A percentile compares a stretch with the other conserved stretches of the same genome.
phyloP scores from a whole-genome alignment of 2,888 invertebrate species.

The Formica aserva region DNA sequence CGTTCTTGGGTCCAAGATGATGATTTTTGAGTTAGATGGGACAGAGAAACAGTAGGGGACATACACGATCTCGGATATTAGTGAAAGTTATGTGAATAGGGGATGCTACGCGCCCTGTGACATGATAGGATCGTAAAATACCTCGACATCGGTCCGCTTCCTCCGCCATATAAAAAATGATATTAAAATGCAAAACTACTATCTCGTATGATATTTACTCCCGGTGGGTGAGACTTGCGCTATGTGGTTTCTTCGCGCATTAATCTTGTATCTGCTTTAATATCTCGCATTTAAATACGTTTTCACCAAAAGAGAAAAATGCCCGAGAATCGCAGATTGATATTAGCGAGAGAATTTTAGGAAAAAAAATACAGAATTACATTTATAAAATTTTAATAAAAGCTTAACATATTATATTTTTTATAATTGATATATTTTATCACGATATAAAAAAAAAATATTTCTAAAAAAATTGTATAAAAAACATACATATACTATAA shows the following conservation, averaged over 20 bases:
- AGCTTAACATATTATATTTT: too few species aligned
- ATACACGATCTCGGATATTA: slow-evolving; percentile 64
- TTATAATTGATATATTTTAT: too few species aligned
- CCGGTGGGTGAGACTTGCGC: neutral
- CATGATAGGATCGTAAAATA: slow-evolving; percentile 47
- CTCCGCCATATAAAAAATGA: slow-evolving; percentile 22
- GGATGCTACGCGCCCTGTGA: slow-evolving; percentile 63
- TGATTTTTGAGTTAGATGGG: slow-evolving; percentile 56
- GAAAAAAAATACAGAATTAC: neutral
- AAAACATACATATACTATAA: too few species aligned
- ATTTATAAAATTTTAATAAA: too few species aligned
- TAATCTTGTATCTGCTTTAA: slow-evolving; percentile 25
- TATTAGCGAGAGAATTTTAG: neutral
- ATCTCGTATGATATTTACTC: slow-evolving; percentile 45
- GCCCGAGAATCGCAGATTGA: slow-evolving; percentile 5
- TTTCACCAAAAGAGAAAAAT: neutral
- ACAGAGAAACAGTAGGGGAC: slow-evolving; percentile 71
- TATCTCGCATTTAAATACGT: neutral
- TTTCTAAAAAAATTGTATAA: too few species aligned
- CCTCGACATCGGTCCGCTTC: slow-evolving; percentile 6
- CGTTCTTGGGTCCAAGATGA: slow-evolving; percentile 38
- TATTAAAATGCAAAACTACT: slow-evolving; percentile 50
- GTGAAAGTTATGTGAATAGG: slow-evolving; percentile 66
- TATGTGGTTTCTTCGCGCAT: neutral
- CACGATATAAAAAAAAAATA: too few species aligned